These are phyloP conservation scores for Holacanthus passer DNA, from an alignment of 2,113 vertebrate species.

Conservation along the genomic window DNA sequence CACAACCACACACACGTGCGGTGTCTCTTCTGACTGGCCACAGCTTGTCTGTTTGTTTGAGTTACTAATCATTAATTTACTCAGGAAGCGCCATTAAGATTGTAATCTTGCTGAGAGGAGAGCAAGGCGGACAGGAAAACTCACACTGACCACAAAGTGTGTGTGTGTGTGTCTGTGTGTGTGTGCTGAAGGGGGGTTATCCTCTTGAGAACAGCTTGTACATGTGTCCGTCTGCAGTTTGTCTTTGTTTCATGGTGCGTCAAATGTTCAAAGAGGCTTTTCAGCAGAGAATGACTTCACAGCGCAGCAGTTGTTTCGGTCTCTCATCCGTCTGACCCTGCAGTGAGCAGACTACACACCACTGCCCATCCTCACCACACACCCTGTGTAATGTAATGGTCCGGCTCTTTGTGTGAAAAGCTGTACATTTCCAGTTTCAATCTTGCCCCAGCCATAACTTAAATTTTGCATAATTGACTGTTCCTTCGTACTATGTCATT, in stretches of 20 bases:
- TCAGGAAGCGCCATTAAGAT: conserved; percentile 84
- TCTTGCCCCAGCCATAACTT: conserved; percentile 49
- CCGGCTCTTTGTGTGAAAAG: conserved; percentile 42
- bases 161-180: conserved; percentile 42
- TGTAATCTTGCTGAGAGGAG: conserved; percentile 73
- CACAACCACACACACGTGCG: not conserved
- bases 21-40: conserved; percentile 50
- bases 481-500: conserved; percentile 33
- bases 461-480: conserved; percentile 59
- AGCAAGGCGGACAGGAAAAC: conserved; percentile 67
- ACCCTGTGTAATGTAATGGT: conserved; percentile 9
- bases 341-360: conserved; percentile 58
- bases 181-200: conserved; percentile 31
- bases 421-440: conserved; percentile 62
- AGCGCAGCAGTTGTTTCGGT: conserved; percentile 69
- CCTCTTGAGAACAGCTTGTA: conserved; percentile 68
- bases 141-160: conserved; percentile 59
- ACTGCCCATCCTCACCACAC: conserved; percentile 54
- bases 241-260: conserved; percentile 82
- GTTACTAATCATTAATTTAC: conserved; percentile 83
- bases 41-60: conserved; percentile 81
- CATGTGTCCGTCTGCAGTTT: conserved; percentile 76
- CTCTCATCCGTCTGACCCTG: conserved; percentile 72
- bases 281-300: conserved; percentile 75
- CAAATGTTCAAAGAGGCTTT: conserved; percentile 80